phyloP scores from a whole-genome alignment of 2,797 vertebrate genomes.

The Microctenopoma stevenorrisi region DNA sequence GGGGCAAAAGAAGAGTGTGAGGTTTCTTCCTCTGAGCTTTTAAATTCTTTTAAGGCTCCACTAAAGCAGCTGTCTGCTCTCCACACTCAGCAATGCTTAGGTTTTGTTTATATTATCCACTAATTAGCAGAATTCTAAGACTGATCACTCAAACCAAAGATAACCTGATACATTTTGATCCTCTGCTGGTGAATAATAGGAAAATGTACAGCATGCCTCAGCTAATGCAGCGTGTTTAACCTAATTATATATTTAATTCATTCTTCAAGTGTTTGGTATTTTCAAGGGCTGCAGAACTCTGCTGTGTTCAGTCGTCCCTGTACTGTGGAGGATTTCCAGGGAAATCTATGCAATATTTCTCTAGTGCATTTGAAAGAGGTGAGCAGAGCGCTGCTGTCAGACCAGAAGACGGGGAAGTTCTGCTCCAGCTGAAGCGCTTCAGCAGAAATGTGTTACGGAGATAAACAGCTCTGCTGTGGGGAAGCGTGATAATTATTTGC shows the following conservation, averaged over 20 bases:
- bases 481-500: slow-evolving; percentile 43
- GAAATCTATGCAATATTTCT: slow-evolving; percentile 69
- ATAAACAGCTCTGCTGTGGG: slow-evolving; percentile 28
- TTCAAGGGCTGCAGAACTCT: slow-evolving; percentile 27
- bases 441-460: slow-evolving; percentile 18
- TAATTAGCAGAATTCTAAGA: slow-evolving; percentile 23
- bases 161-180: slow-evolving; percentile 59
- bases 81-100: slow-evolving; percentile 32
- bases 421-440: not conserved
- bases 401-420: not conserved
- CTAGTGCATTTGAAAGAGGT: slow-evolving; percentile 13
- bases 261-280: slow-evolving; percentile 31
- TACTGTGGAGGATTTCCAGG: slow-evolving; percentile 33
- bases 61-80: slow-evolving; percentile 34
- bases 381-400: slow-evolving; percentile 21
- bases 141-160: slow-evolving; percentile 76
- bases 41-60: slow-evolving; percentile 61
- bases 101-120: slow-evolving; percentile 28
- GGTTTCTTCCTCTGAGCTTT: slow-evolving; percentile 51
- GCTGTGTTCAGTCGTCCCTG: slow-evolving; percentile 17
- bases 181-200: slow-evolving; percentile 26
- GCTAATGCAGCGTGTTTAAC: slow-evolving; percentile 57
- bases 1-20: not conserved
- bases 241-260: slow-evolving; percentile 62
- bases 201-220: slow-evolving; percentile 33